Conservation (phyloP, 2,113 vertebrate species). For the Brienomyrus longianalis region DNA sequence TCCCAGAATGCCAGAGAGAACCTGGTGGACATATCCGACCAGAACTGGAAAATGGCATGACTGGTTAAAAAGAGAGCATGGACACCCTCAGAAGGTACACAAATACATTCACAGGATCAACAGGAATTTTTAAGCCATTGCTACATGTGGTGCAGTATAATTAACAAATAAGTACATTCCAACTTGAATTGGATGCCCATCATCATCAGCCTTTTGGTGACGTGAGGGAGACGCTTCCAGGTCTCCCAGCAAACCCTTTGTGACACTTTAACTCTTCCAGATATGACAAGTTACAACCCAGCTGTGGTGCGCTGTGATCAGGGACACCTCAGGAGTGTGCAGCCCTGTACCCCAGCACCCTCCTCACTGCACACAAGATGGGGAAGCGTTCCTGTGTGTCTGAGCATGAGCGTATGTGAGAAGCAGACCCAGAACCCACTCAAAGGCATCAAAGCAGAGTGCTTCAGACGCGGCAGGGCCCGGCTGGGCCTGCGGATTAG, state of each 20-base stretch:
- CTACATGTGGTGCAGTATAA: background rate
- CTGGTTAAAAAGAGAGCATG: background rate
- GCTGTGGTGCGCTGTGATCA: background rate
- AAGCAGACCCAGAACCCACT: background rate
- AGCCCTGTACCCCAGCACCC: background rate
- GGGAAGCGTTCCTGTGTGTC: background rate
- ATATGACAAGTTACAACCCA: background rate
- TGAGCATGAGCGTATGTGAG: background rate
- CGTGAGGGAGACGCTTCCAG: background rate
- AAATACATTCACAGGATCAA: background rate
- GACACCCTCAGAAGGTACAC: background rate
- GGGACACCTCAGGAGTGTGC: background rate
- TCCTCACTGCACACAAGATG: background rate
- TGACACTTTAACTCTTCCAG: background rate
- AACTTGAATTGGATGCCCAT: background rate
- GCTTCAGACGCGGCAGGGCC: background rate
- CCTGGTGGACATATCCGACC: background rate
- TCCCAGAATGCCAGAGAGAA: background rate
- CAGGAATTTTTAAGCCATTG: background rate
- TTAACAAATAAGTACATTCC: background rate
- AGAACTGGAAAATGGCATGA: background rate
- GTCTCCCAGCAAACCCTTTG: background rate
- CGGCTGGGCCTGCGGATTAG: background rate
- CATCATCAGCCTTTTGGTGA: background rate
- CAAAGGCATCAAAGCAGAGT: conserved; percentile 14